Percentiles rank a stretch among this genome's conserved stretches.
Conservation (phyloP, 2,888 invertebrate genomes). For the Andricus quercusramuli region DNA sequence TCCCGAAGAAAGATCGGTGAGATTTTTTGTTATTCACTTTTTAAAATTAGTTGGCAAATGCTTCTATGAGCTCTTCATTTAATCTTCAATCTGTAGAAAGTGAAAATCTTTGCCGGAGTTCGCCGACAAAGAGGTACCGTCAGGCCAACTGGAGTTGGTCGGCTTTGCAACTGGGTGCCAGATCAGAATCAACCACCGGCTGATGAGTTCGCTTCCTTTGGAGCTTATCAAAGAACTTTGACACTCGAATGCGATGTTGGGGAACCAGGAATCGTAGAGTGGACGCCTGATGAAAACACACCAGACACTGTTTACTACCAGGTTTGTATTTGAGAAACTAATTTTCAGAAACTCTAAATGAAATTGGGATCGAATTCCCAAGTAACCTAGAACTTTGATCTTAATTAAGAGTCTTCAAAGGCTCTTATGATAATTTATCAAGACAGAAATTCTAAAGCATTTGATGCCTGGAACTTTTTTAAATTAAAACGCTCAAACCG, state of each 20-base stretch:
- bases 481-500: too few relatives aligned
- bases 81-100: conserved; percentile 78
- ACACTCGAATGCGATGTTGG: conserved; percentile 91
- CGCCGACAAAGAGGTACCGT: conserved; percentile 85
- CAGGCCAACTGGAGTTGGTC: conserved; percentile 88
- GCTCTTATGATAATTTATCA: not conserved
- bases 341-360: not conserved
- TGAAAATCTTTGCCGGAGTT: conserved; percentile 91
- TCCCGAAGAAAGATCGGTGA: conserved; percentile 89
- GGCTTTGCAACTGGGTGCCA: conserved; percentile 93
- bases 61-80: not conserved
- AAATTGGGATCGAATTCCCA: not conserved
- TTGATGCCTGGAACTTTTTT: too few relatives aligned
- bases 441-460: too few relatives aligned
- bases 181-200: conserved; percentile 86
- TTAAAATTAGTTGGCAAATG: not conserved
- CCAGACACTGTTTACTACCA: conserved; percentile 96
- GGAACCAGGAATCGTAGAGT: conserved; percentile 90
- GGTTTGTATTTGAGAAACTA: conserved; percentile 73
- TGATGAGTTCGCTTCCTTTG: conserved; percentile 92
- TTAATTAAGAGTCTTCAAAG: not conserved
- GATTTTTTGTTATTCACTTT: conserved; percentile 50
- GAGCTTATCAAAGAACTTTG: conserved; percentile 92
- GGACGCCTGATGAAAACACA: conserved; percentile 92
- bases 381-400: not conserved